phyloP scores from a whole-genome alignment of 2,888 invertebrate genomes.

The Hesperia comma region DNA sequence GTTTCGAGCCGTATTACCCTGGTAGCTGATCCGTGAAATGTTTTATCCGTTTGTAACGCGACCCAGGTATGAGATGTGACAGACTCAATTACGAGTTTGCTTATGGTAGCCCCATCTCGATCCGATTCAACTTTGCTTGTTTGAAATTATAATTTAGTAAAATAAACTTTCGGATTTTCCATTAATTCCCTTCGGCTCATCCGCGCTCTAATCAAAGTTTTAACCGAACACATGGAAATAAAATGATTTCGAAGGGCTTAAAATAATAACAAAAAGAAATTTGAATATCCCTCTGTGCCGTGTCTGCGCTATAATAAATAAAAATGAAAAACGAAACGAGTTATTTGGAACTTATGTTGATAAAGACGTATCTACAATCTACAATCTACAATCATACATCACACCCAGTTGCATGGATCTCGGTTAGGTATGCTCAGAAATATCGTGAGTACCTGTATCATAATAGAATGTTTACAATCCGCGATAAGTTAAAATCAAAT shows the following conservation, averaged over 20 bases:
- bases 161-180: conserved; percentile 6
- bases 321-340: no score
- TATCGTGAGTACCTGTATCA: no score
- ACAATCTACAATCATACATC: no score
- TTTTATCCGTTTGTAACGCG: conserved; percentile 50
- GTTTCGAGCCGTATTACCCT: conserved; percentile 71
- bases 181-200: conserved; percentile 3
- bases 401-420: no score
- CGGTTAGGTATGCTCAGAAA: no score
- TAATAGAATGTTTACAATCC: no score
- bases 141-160: conserved; percentile 16
- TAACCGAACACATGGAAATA: conserved; percentile 8
- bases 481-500: no score
- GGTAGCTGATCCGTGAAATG: conserved; percentile 72
- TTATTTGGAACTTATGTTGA: no score
- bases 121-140: conserved; percentile 20
- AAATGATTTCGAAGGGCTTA: background rate
- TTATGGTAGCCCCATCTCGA: conserved; percentile 5
- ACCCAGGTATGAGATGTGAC: conserved; percentile 34
- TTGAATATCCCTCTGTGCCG: no score
- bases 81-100: conserved; percentile 39
- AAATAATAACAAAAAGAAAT: background rate
- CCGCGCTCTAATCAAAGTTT: conserved; percentile 30
- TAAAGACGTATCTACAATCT: no score
- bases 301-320: no score